These are phyloP conservation scores for Anomalospiza imberbis DNA, from an alignment of 2,797 vertebrate species.

Conservation along the genomic window DNA sequence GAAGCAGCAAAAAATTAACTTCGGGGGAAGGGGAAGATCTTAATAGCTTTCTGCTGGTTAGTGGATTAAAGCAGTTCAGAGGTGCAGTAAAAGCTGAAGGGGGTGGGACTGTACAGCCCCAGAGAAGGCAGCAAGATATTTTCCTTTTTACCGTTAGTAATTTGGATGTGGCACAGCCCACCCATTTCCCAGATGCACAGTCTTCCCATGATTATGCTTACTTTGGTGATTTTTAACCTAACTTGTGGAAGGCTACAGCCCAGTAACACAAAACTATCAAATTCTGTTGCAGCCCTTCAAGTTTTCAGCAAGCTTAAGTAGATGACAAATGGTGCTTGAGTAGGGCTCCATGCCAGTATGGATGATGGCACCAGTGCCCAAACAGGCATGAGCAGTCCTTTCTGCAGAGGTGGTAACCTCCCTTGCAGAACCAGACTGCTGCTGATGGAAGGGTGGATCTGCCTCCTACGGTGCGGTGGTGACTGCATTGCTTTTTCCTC, in stretches of 20 bases:
- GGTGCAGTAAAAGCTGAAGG: neutral
- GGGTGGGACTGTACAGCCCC: neutral
- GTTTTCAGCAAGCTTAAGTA: neutral
- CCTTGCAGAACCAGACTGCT: neutral
- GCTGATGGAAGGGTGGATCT: neutral
- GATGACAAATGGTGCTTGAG: neutral
- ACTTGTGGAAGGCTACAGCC: neutral
- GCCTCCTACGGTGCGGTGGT: neutral
- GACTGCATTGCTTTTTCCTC: accelerated
- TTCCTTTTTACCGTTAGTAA: neutral
- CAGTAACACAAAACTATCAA: neutral
- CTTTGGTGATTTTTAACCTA: neutral
- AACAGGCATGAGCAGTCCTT: neutral
- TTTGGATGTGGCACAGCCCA: neutral
- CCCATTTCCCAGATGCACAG: neutral
- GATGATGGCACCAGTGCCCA: neutral
- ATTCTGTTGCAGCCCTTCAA: neutral
- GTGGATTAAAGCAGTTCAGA: neutral
- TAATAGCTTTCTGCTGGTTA: neutral
- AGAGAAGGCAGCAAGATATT: neutral
- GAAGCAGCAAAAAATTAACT: slow-evolving; percentile 29
- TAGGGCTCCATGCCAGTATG: neutral
- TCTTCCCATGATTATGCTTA: neutral
- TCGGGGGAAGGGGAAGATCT: neutral
- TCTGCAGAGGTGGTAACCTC: neutral